These are phyloP conservation scores for Temnothorax ravouxi DNA, from an alignment of 2,888 invertebrate species.

Conservation along the genomic window DNA sequence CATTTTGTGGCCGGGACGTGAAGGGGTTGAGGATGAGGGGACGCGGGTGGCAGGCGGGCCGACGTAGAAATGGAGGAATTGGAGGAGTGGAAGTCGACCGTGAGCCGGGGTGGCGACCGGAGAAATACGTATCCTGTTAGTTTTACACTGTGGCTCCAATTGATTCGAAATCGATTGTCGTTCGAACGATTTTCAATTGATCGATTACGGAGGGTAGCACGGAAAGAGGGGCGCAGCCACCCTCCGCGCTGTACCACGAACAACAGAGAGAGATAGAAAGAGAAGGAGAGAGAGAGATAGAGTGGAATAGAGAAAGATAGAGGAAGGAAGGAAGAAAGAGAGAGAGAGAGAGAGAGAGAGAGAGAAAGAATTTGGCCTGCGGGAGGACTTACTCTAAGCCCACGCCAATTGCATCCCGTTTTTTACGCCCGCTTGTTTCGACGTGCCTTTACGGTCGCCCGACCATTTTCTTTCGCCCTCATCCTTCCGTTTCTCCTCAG, in stretches of 20 bases:
- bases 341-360: conserved; percentile 51
- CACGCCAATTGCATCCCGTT: conserved; percentile 82
- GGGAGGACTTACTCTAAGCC: conserved; percentile 79
- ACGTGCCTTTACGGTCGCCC: conserved; percentile 75
- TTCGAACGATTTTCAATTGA: conserved; percentile 85
- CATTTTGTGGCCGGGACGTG: conserved; percentile 63
- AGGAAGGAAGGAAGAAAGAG: conserved; percentile 4
- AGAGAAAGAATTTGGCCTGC: conserved; percentile 69
- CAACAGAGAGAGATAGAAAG: conserved; percentile 21
- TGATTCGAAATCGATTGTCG: conserved; percentile 86
- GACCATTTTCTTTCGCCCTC: conserved; percentile 57
- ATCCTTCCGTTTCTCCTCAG: conserved; percentile 49
- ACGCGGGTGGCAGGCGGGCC: conserved; percentile 46
- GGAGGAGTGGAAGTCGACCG: conserved; percentile 71
- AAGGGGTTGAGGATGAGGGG: conserved; percentile 55
- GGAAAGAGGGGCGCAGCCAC: conserved; percentile 67
- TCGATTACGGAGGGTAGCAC: conserved; percentile 81
- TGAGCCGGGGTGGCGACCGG: conserved; percentile 74
- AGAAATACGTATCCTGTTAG: conserved; percentile 85
- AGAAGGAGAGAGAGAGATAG: neutral
- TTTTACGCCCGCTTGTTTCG: conserved; percentile 80
- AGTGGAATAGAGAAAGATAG: conserved; percentile 7
- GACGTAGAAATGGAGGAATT: conserved; percentile 68
- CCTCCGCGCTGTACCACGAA: conserved; percentile 47
- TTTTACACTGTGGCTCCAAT: conserved; percentile 84